Evolutionary conservation across 2,888 invertebrate species (phyloP), one percentile per base, ranked within the genome.

Genomic region (Zele albiditarsus): DNA sequence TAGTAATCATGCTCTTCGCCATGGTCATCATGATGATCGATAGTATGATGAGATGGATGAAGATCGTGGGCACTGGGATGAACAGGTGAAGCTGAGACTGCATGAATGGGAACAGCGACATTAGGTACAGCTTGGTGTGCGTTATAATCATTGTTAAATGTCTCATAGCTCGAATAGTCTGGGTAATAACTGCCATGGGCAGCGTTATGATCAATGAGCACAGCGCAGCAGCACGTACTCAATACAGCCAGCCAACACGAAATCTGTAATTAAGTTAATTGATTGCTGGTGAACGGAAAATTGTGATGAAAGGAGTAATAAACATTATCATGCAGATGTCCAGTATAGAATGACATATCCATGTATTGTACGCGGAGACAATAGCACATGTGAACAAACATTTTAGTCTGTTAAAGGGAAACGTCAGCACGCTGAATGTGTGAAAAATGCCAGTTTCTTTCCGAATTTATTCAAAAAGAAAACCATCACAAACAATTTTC

Each of bases 1-100:
- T 89, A 88, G 78, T 88, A 88, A 77, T 89, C 89, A 75, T 87
- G 87, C 38, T 86, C 87, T 46, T 85, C 85, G 31, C 84, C 84
- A 58, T 74, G 82, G 23, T 82, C 80, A 77, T 84, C 79, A 53
- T 79, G 79, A 66, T 77, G 76, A 23, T 76, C 77, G 57, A 73
- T 60, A 42, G 10, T 58, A 25, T 75, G 70, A 8, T 78, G 74
- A 0, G 71, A 69, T 33, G 68, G 49, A 71, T 81, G 80, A 58
- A 73, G 75, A 6, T 68, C 66, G 49, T 79, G 78, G 4, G 78
- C 78, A 6, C 69, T 75, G n/a, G 82, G 66, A 73, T 86, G 85
- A 12, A 86, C 77, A 2, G 89, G 89, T 0, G 87, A 82, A 0
- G 89, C 88, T 60, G 88, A 88, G 14, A 89, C 89, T 27, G 89